These are phyloP conservation scores for Siphonodentalium dalli DNA, from an alignment of 2,888 invertebrate species.

Conservation along the genomic window DNA sequence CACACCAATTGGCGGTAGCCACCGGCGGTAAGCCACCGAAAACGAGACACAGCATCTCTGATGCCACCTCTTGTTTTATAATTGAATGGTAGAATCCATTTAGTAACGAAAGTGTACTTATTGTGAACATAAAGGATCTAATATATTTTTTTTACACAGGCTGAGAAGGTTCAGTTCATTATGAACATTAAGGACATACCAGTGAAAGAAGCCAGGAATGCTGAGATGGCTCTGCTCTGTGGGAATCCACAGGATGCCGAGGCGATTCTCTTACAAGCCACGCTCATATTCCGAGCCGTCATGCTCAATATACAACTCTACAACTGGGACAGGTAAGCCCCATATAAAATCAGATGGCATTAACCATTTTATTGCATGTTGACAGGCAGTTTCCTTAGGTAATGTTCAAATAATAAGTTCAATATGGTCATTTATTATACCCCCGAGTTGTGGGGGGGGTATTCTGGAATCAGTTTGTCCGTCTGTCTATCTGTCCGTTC, in stretches of 20 bases:
- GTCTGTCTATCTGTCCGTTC: no score
- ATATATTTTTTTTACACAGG: conserved; percentile 43
- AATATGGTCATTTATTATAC: not conserved
- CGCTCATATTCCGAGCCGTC: conserved; percentile 75
- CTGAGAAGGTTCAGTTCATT: conserved; percentile 67
- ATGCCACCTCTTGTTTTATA: no score
- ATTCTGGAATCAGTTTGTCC: no score
- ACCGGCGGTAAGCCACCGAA: no score
- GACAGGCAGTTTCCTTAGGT: not conserved
- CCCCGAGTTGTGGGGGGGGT: no score
- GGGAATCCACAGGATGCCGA: conserved; percentile 78
- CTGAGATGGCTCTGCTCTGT: conserved; percentile 75
- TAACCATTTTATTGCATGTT: not conserved
- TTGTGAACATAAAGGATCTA: no score
- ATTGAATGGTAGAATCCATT: no score
- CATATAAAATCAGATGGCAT: not conserved
- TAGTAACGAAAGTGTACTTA: no score
- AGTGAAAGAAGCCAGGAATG: conserved; percentile 70
- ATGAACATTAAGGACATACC: conserved; percentile 65
- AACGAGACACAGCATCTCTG: no score
- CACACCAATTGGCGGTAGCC: no score
- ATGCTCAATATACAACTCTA: conserved; percentile 76
- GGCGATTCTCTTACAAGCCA: conserved; percentile 73
- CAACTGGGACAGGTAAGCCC: conserved; percentile 76
- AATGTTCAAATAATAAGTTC: not conserved